phyloP scores from a whole-genome alignment of 2,888 invertebrate species.

The Rotaria macrura region DNA sequence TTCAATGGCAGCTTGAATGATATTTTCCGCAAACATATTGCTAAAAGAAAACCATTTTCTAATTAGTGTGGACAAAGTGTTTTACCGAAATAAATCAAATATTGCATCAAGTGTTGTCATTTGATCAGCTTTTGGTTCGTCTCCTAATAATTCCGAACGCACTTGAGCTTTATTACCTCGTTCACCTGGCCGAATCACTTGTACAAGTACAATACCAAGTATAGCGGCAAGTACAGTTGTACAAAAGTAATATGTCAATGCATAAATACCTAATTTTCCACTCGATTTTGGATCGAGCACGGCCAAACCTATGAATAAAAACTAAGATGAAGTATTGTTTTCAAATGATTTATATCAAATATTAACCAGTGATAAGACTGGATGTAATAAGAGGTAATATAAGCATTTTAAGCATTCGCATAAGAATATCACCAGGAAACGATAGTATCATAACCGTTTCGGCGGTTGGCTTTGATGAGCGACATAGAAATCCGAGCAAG shows the following conservation, averaged over 20 bases:
- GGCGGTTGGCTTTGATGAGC: constrained; percentile 50
- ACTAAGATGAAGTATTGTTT: background rate
- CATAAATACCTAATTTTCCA: constrained; percentile 59
- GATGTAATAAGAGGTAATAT: constrained; percentile 61
- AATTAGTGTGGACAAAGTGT: background rate
- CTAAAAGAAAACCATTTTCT: constrained; percentile 40
- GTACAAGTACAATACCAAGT: constrained; percentile 30
- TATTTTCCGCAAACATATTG: constrained; percentile 58
- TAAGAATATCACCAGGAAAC: constrained; percentile 61
- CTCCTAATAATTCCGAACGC: background rate
- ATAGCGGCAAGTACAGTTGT: constrained; percentile 60
- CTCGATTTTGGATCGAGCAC: constrained; percentile 59
- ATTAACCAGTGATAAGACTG: constrained; percentile 57
- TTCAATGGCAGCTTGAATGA: constrained; percentile 57
- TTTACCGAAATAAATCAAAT: constrained; percentile 26
- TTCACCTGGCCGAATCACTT: constrained; percentile 30
- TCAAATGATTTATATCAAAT: background rate
- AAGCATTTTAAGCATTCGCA: constrained; percentile 62
- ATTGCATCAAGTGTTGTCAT: constrained; percentile 37
- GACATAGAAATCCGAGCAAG: constrained; percentile 55
- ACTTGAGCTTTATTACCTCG: background rate
- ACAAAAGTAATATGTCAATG: constrained; percentile 58
- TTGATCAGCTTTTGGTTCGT: constrained; percentile 14
- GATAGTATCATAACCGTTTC: constrained; percentile 56
- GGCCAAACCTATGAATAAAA: constrained; percentile 54